Conservation (phyloP, 2,797 vertebrate species). For the Chiroxiphia lanceolata region DNA sequence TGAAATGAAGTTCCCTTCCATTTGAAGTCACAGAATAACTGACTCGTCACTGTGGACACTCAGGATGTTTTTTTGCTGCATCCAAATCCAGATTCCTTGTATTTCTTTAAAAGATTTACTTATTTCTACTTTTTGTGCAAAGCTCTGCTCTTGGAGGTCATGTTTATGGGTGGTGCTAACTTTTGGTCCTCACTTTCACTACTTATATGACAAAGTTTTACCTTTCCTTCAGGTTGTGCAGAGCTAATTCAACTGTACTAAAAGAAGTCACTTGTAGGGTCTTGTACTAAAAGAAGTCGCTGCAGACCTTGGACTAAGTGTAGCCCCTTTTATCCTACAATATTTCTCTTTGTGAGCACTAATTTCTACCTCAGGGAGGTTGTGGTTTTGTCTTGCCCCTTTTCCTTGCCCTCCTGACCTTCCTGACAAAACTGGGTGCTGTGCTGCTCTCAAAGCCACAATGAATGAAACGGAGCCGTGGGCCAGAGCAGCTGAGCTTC, state of each 20-base stretch:
- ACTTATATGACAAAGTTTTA: not conserved
- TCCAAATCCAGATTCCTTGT: not conserved
- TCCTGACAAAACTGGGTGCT: conserved; percentile 28
- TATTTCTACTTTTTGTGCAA: not conserved
- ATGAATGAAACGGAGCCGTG: not conserved
- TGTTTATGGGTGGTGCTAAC: accelerated
- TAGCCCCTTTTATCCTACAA: not conserved
- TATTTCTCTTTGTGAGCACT: not conserved
- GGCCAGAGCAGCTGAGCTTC: not conserved
- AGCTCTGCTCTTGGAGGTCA: not conserved
- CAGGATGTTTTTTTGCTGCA: accelerated
- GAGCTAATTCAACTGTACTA: not conserved
- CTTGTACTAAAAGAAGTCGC: not conserved
- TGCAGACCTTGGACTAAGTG: not conserved
- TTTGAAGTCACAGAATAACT: not conserved
- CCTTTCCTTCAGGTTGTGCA: not conserved
- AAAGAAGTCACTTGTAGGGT: too few species aligned
- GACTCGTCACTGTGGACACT: not conserved
- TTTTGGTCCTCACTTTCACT: not conserved
- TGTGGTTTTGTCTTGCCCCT: not conserved
- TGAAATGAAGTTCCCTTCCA: not conserved
- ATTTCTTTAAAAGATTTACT: not conserved
- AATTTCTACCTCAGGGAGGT: not conserved
- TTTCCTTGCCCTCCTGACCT: conserved; percentile 42
- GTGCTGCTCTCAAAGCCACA: conserved; percentile 6